phyloP scores from a whole-genome alignment of 2,888 invertebrate species.

The Cerastis rubricosa region DNA sequence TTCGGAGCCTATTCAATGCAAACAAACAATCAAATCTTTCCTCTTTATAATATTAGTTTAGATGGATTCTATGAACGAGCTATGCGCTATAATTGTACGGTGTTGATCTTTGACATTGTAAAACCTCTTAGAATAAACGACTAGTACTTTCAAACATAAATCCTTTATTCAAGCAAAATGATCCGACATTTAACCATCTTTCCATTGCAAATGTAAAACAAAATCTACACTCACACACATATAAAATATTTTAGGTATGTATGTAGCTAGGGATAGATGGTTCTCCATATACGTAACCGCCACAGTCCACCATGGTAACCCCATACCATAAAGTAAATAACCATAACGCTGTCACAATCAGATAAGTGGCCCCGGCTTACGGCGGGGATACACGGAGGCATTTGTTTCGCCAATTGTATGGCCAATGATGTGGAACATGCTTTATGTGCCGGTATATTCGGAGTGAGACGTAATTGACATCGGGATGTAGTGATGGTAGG shows the following conservation, averaged over 20 bases:
- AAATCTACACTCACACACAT: slow-evolving; percentile 8
- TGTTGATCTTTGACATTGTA: too few species aligned
- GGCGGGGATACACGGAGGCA: slow-evolving; percentile 49
- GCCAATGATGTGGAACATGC: slow-evolving; percentile 60
- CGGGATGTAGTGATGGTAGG: slow-evolving; percentile 7
- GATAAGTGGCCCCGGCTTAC: slow-evolving; percentile 76
- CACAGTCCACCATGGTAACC: slow-evolving; percentile 58
- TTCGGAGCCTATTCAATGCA: too few species aligned
- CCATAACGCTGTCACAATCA: slow-evolving; percentile 81
- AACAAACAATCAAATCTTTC: too few species aligned
- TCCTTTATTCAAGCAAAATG: too few species aligned
- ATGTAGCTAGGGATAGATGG: background rate
- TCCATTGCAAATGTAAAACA: slow-evolving; percentile 19
- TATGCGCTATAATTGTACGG: too few species aligned
- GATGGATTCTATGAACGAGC: too few species aligned
- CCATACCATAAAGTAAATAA: slow-evolving; percentile 80
- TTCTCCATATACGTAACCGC: slow-evolving; percentile 27
- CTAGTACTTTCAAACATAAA: too few species aligned
- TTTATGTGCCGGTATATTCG: slow-evolving; percentile 48
- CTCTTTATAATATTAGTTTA: too few species aligned
- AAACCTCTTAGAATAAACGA: too few species aligned
- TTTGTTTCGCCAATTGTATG: slow-evolving; percentile 60
- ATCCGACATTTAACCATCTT: background rate
- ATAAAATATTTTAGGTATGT: background rate
- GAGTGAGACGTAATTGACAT: slow-evolving; percentile 58